Evolutionary conservation across 2,888 invertebrate genomes (phyloP).

Genomic region (Steinernema carpocapsae): DNA sequence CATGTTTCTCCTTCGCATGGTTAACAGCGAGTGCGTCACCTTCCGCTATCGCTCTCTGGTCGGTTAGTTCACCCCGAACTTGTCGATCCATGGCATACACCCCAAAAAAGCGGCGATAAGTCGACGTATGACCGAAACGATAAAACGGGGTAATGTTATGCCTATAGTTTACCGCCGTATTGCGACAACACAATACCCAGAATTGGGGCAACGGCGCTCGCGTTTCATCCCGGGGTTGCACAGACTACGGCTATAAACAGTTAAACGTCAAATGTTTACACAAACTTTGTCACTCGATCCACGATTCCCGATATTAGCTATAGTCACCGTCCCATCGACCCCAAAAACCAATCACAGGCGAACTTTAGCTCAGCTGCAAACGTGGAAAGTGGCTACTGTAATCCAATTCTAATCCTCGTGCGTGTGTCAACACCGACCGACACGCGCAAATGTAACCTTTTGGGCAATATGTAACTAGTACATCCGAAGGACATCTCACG

Average conservation of each 20-base stretch:
- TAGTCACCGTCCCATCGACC: no score
- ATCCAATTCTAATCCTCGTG: background rate
- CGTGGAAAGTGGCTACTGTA: conserved; percentile 12
- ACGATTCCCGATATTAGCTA: no score
- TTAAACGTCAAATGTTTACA: no score
- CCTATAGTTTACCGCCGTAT: background rate
- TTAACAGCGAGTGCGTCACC: background rate
- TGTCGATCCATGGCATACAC: background rate
- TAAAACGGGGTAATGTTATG: conserved; percentile 14
- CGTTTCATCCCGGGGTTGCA: no score
- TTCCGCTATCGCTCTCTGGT: background rate
- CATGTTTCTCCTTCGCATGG: conserved; percentile 21
- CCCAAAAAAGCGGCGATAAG: background rate
- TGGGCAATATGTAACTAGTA: conserved; percentile 11
- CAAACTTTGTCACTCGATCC: no score
- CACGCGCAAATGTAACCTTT: background rate
- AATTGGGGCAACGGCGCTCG: no score
- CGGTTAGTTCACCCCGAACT: conserved; percentile 29
- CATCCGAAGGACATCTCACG: conserved; percentile 16
- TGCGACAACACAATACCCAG: no score
- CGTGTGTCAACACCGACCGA: background rate
- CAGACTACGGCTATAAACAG: no score
- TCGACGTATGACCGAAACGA: background rate
- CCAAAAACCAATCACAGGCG: no score
- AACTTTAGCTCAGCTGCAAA: no score